These are phyloP conservation scores for Sebastes diaconus DNA, from an alignment of 2,797 vertebrate species.

Conservation along the genomic window DNA sequence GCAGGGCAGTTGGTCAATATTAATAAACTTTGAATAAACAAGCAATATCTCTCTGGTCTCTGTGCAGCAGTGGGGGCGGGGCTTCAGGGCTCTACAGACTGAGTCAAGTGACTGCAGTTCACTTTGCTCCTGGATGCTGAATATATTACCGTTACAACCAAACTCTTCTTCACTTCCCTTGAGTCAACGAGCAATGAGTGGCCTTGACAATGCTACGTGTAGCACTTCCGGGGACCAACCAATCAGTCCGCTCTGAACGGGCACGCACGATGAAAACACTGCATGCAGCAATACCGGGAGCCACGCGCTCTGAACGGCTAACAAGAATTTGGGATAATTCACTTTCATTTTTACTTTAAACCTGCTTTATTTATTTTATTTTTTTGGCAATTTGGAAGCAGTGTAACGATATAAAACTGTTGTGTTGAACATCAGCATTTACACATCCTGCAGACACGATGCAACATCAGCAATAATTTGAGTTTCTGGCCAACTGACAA, in stretches of 20 bases:
- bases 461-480: too few species aligned
- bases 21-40: neutral
- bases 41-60: neutral
- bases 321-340: too few species aligned
- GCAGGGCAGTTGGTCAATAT: neutral
- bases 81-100: neutral
- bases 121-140: too few species aligned
- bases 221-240: neutral
- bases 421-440: neutral
- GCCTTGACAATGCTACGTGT: neutral
- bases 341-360: neutral
- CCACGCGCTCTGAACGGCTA: too few species aligned
- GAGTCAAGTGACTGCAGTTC: neutral
- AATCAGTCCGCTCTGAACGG: too few species aligned
- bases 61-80: neutral
- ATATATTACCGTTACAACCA: neutral
- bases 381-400: neutral
- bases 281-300: too few species aligned
- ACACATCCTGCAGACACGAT: neutral
- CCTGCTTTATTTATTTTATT: too few species aligned
- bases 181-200: neutral
- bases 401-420: neutral
- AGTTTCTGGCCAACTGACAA: neutral
- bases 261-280: too few species aligned
- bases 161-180: neutral